Evolutionary conservation across 2,113 vertebrate species (phyloP).

Genomic region (Melanotaenia duboulayi): DNA sequence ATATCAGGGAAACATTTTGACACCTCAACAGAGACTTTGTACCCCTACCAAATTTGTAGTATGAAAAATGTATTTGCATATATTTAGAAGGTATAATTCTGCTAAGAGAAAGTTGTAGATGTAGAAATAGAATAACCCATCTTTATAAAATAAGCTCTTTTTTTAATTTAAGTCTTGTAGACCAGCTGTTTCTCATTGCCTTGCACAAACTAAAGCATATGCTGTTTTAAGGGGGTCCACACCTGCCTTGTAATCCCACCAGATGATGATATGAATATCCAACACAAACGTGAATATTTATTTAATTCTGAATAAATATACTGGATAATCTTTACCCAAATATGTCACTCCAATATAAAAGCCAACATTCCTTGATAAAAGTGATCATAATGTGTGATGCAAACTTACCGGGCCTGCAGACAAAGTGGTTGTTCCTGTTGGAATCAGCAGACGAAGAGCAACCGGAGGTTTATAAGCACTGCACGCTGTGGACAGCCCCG

Average conservation of each 20-base stretch:
- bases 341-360: background rate
- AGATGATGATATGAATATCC: background rate
- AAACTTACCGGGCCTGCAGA: slow-evolving; percentile 69
- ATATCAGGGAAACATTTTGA: no score
- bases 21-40: no score
- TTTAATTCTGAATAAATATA: no score
- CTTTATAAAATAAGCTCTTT: background rate
- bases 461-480: slow-evolving; percentile 61
- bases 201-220: no score
- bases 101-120: no score
- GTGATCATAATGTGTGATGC: slow-evolving; percentile 11
- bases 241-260: background rate
- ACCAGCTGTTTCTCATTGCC: background rate
- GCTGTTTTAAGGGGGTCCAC: no score
- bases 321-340: background rate
- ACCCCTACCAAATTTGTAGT: background rate
- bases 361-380: background rate
- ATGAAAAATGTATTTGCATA: background rate
- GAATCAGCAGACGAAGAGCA: slow-evolving; percentile 41
- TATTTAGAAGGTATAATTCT: background rate
- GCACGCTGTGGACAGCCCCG: slow-evolving; percentile 49
- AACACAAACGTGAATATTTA: slow-evolving; percentile 1
- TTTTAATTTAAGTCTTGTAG: background rate
- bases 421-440: slow-evolving; percentile 39
- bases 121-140: no score